Conservation (phyloP, 2,113 vertebrate species). For the Prietella phreatophila region DNA sequence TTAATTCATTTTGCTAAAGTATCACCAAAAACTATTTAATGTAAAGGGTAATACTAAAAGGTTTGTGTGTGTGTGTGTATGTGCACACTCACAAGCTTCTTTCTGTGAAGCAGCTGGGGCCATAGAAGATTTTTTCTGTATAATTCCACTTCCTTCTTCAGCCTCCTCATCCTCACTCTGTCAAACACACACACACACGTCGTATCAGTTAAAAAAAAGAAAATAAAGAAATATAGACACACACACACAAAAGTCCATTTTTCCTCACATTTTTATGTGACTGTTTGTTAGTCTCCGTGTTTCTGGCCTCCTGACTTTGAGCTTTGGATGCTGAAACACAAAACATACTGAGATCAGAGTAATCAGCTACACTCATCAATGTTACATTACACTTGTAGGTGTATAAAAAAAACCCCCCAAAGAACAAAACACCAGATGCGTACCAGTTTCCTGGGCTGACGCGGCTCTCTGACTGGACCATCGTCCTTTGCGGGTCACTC, state of each 20-base stretch:
- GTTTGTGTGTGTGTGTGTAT: background rate
- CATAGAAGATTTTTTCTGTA: conserved; percentile 52
- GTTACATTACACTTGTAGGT: background rate
- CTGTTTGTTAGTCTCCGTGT: background rate
- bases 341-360: background rate
- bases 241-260: background rate
- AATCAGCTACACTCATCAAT: too few species aligned
- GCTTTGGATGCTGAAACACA: conserved; percentile 12
- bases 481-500: conserved; percentile 59
- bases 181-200: background rate
- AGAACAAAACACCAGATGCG: background rate
- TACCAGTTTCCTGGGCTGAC: conserved; percentile 40
- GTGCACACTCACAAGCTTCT: conserved; percentile 36
- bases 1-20: background rate
- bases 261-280: conserved; percentile 14
- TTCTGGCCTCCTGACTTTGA: background rate
- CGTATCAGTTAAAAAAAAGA: background rate
- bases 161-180: conserved; percentile 56
- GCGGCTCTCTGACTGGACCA: conserved; percentile 51
- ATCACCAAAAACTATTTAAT: background rate
- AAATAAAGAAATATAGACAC: background rate
- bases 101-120: conserved; percentile 17
- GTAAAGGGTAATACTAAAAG: background rate
- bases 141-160: conserved; percentile 50
- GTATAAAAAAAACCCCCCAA: too few species aligned